A percentile compares a stretch with the other conserved stretches of the same genome.
phyloP scores from a whole-genome alignment of 2,797 vertebrate genomes.

The Dipus sagitta region DNA sequence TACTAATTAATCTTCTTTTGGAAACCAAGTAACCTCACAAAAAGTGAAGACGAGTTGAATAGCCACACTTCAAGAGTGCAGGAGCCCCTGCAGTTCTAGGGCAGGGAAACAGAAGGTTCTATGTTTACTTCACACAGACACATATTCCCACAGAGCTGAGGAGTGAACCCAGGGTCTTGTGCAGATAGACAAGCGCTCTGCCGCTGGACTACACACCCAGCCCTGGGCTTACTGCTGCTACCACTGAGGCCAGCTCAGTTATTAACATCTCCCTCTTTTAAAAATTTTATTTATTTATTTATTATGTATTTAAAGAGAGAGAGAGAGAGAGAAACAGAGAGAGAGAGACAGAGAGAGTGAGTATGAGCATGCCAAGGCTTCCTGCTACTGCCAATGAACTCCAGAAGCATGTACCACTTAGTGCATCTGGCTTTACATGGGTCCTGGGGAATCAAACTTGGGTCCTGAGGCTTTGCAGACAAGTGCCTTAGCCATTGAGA shows the following conservation, averaged over 20 bases:
- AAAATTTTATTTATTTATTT: too few species aligned
- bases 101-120: neutral
- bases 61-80: neutral
- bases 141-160: neutral
- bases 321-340: too few species aligned
- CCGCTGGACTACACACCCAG: neutral
- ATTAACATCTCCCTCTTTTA: neutral
- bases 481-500: too few species aligned
- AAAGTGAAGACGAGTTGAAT: neutral
- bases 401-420: too few species aligned
- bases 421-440: too few species aligned
- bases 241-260: neutral
- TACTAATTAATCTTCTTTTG: constrained; percentile 7
- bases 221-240: neutral
- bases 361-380: too few species aligned
- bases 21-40: constrained; percentile 56
- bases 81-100: neutral
- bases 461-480: too few species aligned
- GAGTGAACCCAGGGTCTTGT: neutral
- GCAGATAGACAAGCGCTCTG: neutral
- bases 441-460: too few species aligned
- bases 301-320: too few species aligned
- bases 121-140: neutral
- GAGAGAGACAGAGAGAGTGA: too few species aligned
- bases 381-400: too few species aligned